Percentiles rank a stretch among this genome's conserved stretches.
Conservation (phyloP, 2,797 vertebrate species). For the Naso thynnoides region DNA sequence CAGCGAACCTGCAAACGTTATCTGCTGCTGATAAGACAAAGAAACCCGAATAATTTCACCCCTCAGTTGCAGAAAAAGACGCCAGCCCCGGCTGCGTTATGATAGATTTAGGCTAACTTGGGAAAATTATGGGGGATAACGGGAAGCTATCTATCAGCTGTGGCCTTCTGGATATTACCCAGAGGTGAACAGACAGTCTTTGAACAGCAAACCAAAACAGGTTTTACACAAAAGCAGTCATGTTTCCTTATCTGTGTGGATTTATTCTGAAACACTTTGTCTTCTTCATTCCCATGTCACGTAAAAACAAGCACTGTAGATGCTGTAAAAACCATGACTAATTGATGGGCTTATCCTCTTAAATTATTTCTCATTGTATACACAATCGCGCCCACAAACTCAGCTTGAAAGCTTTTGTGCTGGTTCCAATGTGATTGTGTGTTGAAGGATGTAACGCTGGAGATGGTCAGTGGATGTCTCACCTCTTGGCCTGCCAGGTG, state of each 20-base stretch:
- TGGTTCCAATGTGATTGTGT: background rate
- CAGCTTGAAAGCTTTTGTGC: constrained; percentile 33
- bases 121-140: constrained; percentile 58
- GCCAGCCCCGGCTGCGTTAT: constrained; percentile 31
- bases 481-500: constrained; percentile 96
- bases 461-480: background rate
- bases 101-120: constrained; percentile 53
- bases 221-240: constrained; percentile 11
- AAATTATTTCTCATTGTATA: constrained; percentile 61
- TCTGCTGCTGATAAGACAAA: constrained; percentile 50
- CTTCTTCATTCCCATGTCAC: background rate
- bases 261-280: constrained; percentile 13
- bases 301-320: constrained; percentile 18
- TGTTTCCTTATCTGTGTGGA: constrained; percentile 22
- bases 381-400: constrained; percentile 16
- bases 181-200: constrained; percentile 42
- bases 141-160: constrained; percentile 70
- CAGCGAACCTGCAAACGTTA: constrained; percentile 44
- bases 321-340: constrained; percentile 49
- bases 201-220: constrained; percentile 33
- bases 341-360: constrained; percentile 55
- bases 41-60: constrained; percentile 54
- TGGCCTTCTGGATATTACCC: constrained; percentile 54
- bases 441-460: background rate
- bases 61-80: constrained; percentile 41